A percentile compares a stretch with the other conserved stretches of the same genome.
Conservation (phyloP, 2,113 vertebrate genomes). For the Callocephalon fimbriatum region DNA sequence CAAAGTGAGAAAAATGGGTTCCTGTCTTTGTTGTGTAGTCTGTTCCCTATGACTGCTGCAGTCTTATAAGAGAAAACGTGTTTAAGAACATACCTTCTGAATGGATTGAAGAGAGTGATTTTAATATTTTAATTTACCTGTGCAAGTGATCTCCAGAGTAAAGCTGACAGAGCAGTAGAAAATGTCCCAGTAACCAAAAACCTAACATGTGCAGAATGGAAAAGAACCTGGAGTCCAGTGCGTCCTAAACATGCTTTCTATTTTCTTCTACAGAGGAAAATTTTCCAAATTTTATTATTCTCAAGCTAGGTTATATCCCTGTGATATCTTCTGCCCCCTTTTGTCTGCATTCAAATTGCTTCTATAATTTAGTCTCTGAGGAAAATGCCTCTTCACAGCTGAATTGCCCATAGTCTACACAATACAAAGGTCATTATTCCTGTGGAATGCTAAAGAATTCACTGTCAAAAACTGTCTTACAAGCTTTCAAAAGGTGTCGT, state of each 20-base stretch:
- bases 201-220: neutral
- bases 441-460: neutral
- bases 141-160: neutral
- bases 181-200: neutral
- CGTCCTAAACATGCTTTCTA: neutral
- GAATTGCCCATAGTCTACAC: neutral
- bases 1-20: neutral
- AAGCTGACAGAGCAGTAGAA: neutral
- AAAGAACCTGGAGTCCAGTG: neutral
- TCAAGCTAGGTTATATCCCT: neutral
- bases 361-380: neutral
- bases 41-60: neutral
- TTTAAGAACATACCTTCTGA: neutral
- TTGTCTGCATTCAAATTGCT: neutral
- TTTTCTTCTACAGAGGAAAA: neutral
- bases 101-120: neutral
- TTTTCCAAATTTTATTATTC: neutral
- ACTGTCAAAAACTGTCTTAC: neutral
- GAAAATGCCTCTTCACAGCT: neutral
- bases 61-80: neutral
- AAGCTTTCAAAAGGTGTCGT: neutral
- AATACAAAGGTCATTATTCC: neutral
- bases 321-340: neutral
- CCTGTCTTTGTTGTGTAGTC: neutral
- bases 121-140: neutral